phyloP scores from a whole-genome alignment of 1,140 invertebrate species.

The Heterodera schachtii region DNA sequence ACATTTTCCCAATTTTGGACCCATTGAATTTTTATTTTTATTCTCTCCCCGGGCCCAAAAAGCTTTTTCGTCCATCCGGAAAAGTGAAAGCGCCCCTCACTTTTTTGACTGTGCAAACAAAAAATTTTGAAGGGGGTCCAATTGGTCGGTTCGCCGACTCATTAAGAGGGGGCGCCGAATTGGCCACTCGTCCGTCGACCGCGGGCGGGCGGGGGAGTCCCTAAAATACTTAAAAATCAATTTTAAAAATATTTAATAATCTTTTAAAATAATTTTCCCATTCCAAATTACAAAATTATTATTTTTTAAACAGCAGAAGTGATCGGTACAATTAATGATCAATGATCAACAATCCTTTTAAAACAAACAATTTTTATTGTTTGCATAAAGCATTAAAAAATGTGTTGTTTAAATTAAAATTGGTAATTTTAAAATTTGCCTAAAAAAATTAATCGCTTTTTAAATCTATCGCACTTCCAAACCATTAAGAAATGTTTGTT shows the following conservation, averaged over 20 bases:
- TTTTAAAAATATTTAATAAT: constrained; percentile 6
- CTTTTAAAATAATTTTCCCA: not conserved
- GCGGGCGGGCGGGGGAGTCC: too few species aligned
- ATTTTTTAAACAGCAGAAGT: not conserved
- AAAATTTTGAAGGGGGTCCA: not conserved
- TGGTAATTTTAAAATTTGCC: too few species aligned
- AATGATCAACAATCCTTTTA: too few species aligned
- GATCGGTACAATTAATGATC: too few species aligned
- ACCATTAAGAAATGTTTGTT: too few species aligned
- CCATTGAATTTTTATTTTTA: not conserved
- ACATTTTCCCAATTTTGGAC: constrained; percentile 72
- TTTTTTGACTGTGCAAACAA: constrained; percentile 14
- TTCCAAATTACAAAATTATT: constrained; percentile 8
- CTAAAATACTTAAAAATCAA: not conserved
- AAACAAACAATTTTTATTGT: too few species aligned
- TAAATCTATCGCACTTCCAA: too few species aligned
- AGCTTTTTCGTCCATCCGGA: constrained; percentile 7
- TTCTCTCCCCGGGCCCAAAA: not conserved
- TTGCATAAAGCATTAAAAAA: too few species aligned
- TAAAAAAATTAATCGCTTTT: too few species aligned
- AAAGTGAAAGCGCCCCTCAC: not conserved
- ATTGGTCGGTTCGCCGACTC: not conserved
- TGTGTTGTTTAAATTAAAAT: too few species aligned
- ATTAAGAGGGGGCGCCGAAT: not conserved
- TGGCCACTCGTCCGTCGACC: not conserved